Evolutionary conservation across 2,797 vertebrate genomes (phyloP).

Genomic region (Leuciscus waleckii): DNA sequence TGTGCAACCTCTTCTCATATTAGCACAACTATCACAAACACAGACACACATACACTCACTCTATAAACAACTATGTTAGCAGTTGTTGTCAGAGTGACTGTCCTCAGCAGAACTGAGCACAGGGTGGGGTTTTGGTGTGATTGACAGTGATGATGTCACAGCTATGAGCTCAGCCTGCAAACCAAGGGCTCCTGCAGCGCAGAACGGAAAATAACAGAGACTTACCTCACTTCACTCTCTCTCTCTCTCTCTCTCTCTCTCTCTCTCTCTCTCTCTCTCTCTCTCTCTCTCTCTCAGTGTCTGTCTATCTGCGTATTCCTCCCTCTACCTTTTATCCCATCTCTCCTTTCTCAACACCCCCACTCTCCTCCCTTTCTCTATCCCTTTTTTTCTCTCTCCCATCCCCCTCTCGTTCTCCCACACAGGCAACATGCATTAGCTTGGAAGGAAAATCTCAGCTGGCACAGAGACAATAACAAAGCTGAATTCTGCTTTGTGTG

Average conservation of each 20-base stretch:
- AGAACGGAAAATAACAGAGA: conserved; percentile 82
- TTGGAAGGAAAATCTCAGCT: conserved; percentile 25
- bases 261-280: not conserved
- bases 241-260: conserved; percentile 12
- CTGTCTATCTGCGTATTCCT: conserved; percentile 64
- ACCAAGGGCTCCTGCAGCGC: conserved; percentile 70
- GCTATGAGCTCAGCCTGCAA: conserved; percentile 67
- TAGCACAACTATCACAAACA: conserved; percentile 10
- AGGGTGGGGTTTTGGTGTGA: conserved; percentile 63
- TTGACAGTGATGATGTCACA: conserved; percentile 67
- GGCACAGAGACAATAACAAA: not conserved
- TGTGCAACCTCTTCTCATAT: not conserved
- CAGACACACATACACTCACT: not conserved
- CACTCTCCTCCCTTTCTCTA: conserved; percentile 47
- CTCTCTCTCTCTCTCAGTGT: conserved; percentile 1
- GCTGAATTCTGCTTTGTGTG: conserved; percentile 4
- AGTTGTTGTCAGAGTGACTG: conserved; percentile 53
- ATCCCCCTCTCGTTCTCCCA: conserved; percentile 22
- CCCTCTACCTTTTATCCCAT: conserved; percentile 61
- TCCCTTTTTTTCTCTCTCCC: conserved; percentile 8
- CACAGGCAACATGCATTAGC: conserved; percentile 19
- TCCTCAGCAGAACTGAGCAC: conserved; percentile 48
- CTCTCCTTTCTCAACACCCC: conserved; percentile 61
- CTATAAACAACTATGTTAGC: conserved; percentile 34
- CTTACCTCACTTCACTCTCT: no score